Percentiles rank a stretch among this genome's conserved stretches.
phyloP scores from a whole-genome alignment of 2,113 vertebrate genomes.

The Megaptera novaeangliae region DNA sequence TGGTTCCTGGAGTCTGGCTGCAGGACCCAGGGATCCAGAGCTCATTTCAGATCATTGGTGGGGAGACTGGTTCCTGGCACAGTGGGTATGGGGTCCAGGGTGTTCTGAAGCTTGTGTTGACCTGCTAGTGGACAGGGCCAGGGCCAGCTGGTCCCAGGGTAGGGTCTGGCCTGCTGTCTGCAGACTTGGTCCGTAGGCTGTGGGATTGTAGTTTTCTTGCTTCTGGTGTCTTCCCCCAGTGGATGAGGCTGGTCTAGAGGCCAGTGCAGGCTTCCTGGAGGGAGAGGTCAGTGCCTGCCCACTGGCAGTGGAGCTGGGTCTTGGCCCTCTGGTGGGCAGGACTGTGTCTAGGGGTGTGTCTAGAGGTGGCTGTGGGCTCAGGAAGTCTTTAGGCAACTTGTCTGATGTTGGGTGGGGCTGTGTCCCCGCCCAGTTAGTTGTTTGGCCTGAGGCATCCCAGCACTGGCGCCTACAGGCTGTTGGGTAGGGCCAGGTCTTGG shows the following conservation, averaged over 20 bases:
- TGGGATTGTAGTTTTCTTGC: neutral
- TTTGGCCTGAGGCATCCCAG: neutral
- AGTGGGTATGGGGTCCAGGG: neutral
- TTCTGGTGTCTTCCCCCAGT: neutral
- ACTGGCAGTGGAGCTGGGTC: neutral
- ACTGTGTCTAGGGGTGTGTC: neutral
- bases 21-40: neutral
- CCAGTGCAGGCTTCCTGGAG: neutral
- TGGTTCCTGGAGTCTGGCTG: neutral
- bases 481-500: neutral
- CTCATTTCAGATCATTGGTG: neutral
- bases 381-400: neutral
- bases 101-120: neutral
- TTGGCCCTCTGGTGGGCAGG: neutral
- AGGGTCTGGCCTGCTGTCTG: neutral
- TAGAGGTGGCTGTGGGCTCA: neutral
- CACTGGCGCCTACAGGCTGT: neutral
- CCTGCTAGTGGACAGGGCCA: neutral
- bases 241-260: neutral
- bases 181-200: neutral
- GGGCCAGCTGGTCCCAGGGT: neutral
- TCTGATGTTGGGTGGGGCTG: neutral
- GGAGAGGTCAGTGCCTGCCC: neutral
- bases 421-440: neutral
- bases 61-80: neutral